Base-by-base conservation (phyloP, 2,797 vertebrate genomes). In the Chelmon rostratus region DNA sequence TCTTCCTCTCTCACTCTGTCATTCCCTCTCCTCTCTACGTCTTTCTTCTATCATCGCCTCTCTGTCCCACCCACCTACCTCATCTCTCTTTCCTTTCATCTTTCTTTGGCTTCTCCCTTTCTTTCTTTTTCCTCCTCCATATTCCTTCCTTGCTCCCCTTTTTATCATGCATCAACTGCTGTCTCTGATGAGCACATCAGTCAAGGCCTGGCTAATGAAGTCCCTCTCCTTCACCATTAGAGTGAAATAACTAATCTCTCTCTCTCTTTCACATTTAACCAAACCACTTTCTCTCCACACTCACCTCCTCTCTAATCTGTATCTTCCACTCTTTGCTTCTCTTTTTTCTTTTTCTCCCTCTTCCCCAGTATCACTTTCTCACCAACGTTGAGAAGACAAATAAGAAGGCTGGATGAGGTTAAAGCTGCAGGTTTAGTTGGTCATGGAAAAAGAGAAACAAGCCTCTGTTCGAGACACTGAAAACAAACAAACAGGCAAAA, bases 131-230 rank as follows among this genome's bases (percentile, higher is more conserved):
- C 54, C 70, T 74, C 81, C 73, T 77, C 61, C 40, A 47, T 79
- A 71, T 79, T 66, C 73, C 79, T 88, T 81, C 67, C 83, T 75
- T 38, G 54, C 70, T 86, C 73, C 59, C 85, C 83, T 88, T 86
- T 86, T 90, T 79, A 84, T 90, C 88, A 83, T 86, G 81, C 76
- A 88, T 87, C 85, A 84, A 86, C 84, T 83, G 76, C 89, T 86
- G 78, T 50, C 73, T 91, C 85, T 91, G 92, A 91, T 90, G 90
- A 91, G 86, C 86, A 88, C 89, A 94, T 94, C 92, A 93, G 89
- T 94, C 92, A 94, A 88, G 81, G 86, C 84, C 84, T 68, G 76
- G 90, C 91, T 93, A 94, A 94, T 94, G 92, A 94, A 94, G 92
- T 94, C 91, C 84, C 91, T 90, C 86, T 91, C 88, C 86, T 89